Conservation (phyloP, 2,888 invertebrate genomes). For the Adelphocoris suturalis region DNA sequence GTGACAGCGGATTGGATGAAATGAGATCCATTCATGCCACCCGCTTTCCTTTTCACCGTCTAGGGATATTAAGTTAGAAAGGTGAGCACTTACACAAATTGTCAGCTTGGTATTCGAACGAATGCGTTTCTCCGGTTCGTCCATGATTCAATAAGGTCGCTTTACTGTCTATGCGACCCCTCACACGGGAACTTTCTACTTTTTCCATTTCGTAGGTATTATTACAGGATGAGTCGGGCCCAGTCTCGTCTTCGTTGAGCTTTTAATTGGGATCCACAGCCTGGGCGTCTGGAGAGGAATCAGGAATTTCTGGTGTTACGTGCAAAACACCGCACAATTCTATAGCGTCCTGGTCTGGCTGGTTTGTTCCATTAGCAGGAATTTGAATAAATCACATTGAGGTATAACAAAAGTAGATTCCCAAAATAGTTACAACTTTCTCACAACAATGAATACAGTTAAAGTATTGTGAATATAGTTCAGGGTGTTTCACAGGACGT, state of each 20-base stretch:
- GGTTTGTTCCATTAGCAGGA: no score
- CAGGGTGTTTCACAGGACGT: no score
- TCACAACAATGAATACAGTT: no score
- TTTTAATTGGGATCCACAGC: neutral
- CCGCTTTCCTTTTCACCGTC: constrained; percentile 44
- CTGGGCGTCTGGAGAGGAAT: no score
- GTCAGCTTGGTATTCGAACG: constrained; percentile 53
- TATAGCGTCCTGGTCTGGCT: no score
- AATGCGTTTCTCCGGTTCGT: constrained; percentile 54
- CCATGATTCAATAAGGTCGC: constrained; percentile 49
- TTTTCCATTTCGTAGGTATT: constrained; percentile 12
- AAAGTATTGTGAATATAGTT: no score
- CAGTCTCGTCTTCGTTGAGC: neutral
- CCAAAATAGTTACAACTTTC: no score
- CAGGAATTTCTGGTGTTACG: no score
- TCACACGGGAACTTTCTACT: constrained; percentile 33
- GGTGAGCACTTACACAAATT: constrained; percentile 64
- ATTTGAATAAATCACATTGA: no score
- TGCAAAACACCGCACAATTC: no score
- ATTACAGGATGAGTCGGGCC: neutral
- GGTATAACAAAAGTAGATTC: no score
- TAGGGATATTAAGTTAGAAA: constrained; percentile 49
- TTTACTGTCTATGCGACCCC: constrained; percentile 35
- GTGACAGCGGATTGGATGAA: constrained; percentile 16
- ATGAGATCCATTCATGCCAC: constrained; percentile 49